These are phyloP conservation scores for Agrochola lychnidis DNA, from an alignment of 2,888 invertebrate genomes.

Conservation along the genomic window DNA sequence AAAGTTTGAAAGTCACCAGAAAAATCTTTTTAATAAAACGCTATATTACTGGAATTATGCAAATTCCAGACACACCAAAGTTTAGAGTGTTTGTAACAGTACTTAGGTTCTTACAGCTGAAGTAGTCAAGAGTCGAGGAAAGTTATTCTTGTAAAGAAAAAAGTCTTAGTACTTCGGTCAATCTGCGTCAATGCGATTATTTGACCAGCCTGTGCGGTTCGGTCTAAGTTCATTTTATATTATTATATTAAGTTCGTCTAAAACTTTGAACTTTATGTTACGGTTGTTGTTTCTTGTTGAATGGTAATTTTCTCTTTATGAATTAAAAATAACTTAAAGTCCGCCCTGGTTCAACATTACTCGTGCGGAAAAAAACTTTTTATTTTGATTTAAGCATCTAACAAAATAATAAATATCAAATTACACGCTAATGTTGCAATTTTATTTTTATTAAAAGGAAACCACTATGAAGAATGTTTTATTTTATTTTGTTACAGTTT, in stretches of 20 bases:
- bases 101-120: constrained; percentile 24
- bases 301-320: neutral
- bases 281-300: constrained; percentile 17
- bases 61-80: constrained; percentile 36
- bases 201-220: constrained; percentile 15
- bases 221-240: constrained; percentile 10
- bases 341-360: neutral
- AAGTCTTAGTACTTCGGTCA: constrained; percentile 26
- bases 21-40: constrained; percentile 38
- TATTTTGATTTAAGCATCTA: neutral
- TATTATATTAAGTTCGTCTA: constrained; percentile 8
- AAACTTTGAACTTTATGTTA: constrained; percentile 21
- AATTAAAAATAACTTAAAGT: constrained; percentile 3
- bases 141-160: constrained; percentile 23
- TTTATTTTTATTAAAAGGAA: neutral
- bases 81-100: constrained; percentile 34
- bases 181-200: constrained; percentile 33
- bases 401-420: neutral
- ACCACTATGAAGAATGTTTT: neutral
- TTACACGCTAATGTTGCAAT: neutral
- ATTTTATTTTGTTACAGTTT: neutral
- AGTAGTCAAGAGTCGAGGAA: constrained; percentile 8
- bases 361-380: neutral
- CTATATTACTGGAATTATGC: constrained; percentile 37
- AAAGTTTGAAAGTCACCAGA: constrained; percentile 22